Percentiles rank a stretch among this genome's conserved stretches.
Conservation (phyloP, 2,888 invertebrate genomes). For the Sepiola atlantica region DNA sequence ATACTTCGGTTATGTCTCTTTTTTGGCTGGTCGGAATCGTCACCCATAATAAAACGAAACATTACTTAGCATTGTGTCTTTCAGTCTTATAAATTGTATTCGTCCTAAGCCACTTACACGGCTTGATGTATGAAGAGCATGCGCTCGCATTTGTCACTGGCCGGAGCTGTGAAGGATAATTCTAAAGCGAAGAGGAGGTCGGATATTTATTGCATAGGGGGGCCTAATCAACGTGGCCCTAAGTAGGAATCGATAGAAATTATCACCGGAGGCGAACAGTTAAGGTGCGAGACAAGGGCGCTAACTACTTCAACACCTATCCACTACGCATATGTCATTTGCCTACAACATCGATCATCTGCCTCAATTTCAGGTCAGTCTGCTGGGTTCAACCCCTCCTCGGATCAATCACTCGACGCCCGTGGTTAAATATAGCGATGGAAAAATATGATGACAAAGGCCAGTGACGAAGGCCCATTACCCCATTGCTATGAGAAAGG, state of each 20-base stretch:
- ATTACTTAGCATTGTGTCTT: too few species aligned
- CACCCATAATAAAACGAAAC: too few species aligned
- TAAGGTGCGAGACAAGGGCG: constrained; percentile 21
- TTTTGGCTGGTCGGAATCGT: too few species aligned
- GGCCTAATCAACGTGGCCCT: constrained; percentile 8
- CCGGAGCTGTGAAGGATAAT: neutral
- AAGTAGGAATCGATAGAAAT: constrained; percentile 19
- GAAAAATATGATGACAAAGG: neutral
- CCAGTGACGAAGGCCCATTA: neutral
- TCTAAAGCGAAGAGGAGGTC: neutral
- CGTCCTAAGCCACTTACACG: neutral
- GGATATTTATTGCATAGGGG: neutral
- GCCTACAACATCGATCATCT: neutral
- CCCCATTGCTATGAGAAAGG: too few species aligned
- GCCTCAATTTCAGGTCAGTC: neutral
- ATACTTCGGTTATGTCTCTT: too few species aligned
- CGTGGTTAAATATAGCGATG: neutral
- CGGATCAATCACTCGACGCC: neutral
- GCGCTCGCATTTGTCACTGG: constrained; percentile 2
- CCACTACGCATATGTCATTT: neutral
- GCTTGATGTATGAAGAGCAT: neutral
- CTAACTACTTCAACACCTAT: constrained; percentile 21
- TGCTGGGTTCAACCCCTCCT: neutral
- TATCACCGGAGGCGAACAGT: neutral
- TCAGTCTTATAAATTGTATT: neutral